phyloP scores from a whole-genome alignment of 2,797 vertebrate species.

The Hydrocynus forskahlii region DNA sequence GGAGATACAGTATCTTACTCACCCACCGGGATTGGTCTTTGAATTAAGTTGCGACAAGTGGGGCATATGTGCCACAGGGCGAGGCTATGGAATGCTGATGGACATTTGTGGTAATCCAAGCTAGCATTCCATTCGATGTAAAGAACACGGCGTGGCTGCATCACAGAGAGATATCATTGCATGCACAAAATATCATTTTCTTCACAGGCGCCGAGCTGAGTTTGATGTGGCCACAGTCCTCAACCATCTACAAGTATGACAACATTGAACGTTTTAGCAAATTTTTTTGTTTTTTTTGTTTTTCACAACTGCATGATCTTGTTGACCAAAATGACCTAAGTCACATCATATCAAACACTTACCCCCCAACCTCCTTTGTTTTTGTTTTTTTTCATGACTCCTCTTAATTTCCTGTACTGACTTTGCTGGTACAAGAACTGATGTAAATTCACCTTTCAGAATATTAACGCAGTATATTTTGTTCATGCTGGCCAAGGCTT shows the following conservation, averaged over 20 bases:
- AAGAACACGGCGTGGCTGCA: constrained; percentile 4
- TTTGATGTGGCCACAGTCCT: constrained; percentile 10
- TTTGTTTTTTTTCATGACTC: neutral
- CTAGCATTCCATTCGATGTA: constrained; percentile 1
- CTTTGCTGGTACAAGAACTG: neutral
- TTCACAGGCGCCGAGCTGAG: neutral
- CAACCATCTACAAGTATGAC: constrained; percentile 16
- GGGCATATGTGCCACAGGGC: constrained; percentile 1
- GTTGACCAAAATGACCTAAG: constrained; percentile 36
- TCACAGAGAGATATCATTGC: constrained; percentile 15
- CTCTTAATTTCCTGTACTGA: neutral
- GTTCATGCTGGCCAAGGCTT: constrained; percentile 40
- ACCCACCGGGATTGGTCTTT: constrained; percentile 26
- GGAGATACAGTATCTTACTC: constrained; percentile 58
- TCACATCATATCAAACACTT: constrained; percentile 33
- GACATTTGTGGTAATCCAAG: constrained; percentile 31
- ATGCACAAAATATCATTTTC: constrained; percentile 17
- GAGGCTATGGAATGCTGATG: constrained; percentile 35
- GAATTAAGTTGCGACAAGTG: constrained; percentile 19
- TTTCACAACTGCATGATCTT: neutral
- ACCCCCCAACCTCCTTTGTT: neutral
- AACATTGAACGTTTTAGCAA: neutral
- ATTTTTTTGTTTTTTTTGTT: neutral
- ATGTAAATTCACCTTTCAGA: neutral
- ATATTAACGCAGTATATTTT: constrained; percentile 12